These are phyloP conservation scores for Lateolabrax maculatus DNA, from an alignment of 2,797 vertebrate genomes.

Conservation along the genomic window DNA sequence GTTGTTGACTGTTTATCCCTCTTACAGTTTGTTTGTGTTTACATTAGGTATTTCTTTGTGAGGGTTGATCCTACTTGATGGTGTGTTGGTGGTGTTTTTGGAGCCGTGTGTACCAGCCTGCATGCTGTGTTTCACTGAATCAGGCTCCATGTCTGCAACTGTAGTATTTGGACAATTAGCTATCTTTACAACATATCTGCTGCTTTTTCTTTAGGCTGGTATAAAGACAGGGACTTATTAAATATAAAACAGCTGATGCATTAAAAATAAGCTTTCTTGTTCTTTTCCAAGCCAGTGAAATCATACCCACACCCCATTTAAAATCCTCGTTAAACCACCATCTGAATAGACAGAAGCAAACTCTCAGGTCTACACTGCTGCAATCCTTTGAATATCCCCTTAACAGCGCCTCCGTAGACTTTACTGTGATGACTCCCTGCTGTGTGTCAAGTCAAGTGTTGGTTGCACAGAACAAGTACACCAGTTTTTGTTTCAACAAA, in stretches of 20 bases:
- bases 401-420: background rate
- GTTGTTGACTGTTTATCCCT: background rate
- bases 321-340: background rate
- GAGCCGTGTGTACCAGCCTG: background rate
- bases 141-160: background rate
- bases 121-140: background rate
- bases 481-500: background rate
- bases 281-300: background rate
- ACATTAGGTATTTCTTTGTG: background rate
- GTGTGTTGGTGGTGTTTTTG: background rate
- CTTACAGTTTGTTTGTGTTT: conserved; percentile 1
- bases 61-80: background rate
- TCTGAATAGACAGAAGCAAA: background rate
- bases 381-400: background rate
- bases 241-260: no score
- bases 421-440: background rate
- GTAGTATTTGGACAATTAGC: background rate
- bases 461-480: background rate
- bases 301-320: background rate
- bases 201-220: background rate
- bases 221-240: background rate
- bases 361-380: background rate
- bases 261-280: background rate
- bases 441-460: background rate
- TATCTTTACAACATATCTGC: background rate